Conservation (phyloP, 2,797 vertebrate species). For the Siniperca undulata region DNA sequence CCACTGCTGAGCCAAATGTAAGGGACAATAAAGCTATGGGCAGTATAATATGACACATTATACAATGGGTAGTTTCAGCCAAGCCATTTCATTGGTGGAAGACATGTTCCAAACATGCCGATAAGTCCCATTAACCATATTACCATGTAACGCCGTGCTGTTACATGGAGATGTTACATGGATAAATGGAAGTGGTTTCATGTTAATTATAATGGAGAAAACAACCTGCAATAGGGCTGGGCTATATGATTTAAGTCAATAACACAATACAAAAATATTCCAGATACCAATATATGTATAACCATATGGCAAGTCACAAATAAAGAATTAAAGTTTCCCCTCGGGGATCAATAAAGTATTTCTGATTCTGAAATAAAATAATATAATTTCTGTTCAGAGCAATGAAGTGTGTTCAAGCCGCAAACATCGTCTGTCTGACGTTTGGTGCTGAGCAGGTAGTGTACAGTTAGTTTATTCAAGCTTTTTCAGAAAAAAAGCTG, state of each 20-base stretch:
- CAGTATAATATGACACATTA: constrained; percentile 62
- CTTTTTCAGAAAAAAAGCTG: neutral
- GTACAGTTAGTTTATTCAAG: neutral
- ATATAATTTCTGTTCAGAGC: neutral
- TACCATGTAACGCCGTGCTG: neutral
- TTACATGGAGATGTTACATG: constrained; percentile 15
- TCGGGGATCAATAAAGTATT: too few relatives aligned
- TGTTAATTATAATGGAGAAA: constrained; percentile 33
- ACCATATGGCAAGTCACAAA: neutral
- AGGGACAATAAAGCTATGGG: constrained; percentile 55
- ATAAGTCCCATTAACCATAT: constrained; percentile 37
- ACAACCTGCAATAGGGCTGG: neutral
- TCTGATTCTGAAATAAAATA: neutral
- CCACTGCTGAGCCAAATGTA: constrained; percentile 52
- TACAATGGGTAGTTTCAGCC: constrained; percentile 22
- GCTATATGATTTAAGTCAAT: constrained; percentile 1
- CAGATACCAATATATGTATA: neutral
- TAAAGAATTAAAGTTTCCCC: too few relatives aligned
- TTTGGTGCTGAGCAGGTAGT: neutral
- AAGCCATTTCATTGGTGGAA: constrained; percentile 33
- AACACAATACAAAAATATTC: neutral
- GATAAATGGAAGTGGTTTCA: constrained; percentile 8
- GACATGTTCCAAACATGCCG: constrained; percentile 34
- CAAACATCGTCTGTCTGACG: neutral
- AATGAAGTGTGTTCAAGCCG: neutral